Conservation (phyloP, 2,888 invertebrate species). For the Monochamus alternatus region DNA sequence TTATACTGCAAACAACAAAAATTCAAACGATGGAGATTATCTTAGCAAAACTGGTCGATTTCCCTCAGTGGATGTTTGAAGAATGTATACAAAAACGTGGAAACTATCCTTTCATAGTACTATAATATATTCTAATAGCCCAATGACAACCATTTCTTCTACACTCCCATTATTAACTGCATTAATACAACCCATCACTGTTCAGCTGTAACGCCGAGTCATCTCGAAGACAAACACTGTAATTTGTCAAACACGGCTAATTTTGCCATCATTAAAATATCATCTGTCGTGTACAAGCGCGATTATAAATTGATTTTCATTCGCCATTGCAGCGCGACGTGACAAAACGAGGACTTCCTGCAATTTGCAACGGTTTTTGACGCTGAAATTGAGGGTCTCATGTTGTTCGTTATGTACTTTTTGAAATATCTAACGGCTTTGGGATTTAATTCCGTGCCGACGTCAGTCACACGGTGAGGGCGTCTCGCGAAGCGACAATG, state of each 20-base stretch:
- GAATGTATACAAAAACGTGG: no score
- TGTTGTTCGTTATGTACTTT: conserved; percentile 10
- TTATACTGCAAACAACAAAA: no score
- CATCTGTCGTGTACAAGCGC: conserved; percentile 6
- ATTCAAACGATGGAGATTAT: no score
- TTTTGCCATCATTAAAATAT: conserved; percentile 5
- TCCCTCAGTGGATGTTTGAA: no score
- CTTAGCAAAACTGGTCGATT: no score
- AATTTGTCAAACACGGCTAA: conserved; percentile 13
- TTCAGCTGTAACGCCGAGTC: background rate
- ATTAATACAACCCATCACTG: background rate
- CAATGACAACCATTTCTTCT: no score
- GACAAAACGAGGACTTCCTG: conserved; percentile 21
- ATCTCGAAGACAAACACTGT: conserved; percentile 7
- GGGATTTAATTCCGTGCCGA: background rate
- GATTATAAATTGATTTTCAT: conserved; percentile 22
- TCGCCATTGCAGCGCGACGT: conserved; percentile 12
- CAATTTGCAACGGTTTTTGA: conserved; percentile 16
- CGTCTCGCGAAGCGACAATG: background rate
- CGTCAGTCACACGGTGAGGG: background rate
- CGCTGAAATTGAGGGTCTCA: conserved; percentile 13
- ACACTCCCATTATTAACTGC: no score
- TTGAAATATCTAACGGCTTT: background rate
- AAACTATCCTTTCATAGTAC: no score
- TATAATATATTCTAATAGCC: no score